Conservation (phyloP, 2,113 vertebrate genomes). For the Dicaeum eximium region DNA sequence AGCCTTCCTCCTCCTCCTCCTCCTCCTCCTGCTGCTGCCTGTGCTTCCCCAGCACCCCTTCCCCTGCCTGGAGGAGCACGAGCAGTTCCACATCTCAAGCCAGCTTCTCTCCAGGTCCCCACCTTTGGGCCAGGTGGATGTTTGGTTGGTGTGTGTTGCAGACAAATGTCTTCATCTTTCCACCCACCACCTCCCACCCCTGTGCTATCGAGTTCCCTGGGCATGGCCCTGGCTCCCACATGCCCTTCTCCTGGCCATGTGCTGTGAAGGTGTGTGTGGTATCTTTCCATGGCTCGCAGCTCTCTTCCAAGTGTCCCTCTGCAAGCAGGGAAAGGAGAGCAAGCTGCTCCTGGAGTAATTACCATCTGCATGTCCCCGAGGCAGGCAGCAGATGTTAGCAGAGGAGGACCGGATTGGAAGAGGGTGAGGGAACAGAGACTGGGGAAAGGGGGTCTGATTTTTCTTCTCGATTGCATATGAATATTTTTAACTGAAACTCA, state of each 20-base stretch:
- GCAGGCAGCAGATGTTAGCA: conserved; percentile 82
- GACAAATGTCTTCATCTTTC: not conserved
- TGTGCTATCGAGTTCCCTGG: not conserved
- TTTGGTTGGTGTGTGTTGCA: not conserved
- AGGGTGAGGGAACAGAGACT: conserved; percentile 21
- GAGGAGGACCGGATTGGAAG: conserved; percentile 63
- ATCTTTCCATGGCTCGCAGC: not conserved
- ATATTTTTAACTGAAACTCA: not conserved
- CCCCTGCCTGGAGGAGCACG: not conserved
- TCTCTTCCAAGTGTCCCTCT: conserved; percentile 43
- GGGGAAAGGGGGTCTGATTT: not conserved
- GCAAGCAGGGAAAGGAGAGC: conserved; percentile 76
- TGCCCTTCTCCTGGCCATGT: not conserved
- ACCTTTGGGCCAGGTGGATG: not conserved
- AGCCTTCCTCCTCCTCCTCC: not conserved
- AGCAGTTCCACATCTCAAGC: not conserved
- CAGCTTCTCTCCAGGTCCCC: not conserved
- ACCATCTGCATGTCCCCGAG: conserved; percentile 82
- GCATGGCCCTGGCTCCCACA: not conserved
- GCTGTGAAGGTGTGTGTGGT: not conserved
- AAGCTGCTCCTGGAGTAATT: conserved; percentile 83
- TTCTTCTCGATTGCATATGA: not conserved
- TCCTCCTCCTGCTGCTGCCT: not conserved
- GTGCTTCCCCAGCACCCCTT: not conserved
- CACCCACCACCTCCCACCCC: not conserved